Conservation (phyloP, 2,888 invertebrate genomes). For the Luffia ferchaultella region DNA sequence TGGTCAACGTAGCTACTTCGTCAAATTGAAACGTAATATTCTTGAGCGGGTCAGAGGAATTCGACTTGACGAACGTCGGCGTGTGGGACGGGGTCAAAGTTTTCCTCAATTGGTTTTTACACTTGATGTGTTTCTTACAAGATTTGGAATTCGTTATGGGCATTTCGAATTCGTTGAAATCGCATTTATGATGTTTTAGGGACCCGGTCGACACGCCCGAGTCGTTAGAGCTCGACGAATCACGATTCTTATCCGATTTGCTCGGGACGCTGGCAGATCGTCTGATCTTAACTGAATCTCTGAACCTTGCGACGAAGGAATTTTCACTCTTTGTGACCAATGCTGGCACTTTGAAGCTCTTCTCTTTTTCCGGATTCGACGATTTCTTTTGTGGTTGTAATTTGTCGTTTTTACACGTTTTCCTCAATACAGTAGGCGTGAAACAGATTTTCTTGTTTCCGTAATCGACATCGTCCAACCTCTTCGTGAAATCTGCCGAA, state of each 20-base stretch:
- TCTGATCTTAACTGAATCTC: constrained; percentile 68
- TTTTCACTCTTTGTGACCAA: constrained; percentile 39
- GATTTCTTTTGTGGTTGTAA: not conserved
- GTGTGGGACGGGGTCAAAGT: constrained; percentile 56
- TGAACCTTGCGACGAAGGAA: constrained; percentile 47
- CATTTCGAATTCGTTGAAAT: constrained; percentile 69
- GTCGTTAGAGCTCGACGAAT: constrained; percentile 76
- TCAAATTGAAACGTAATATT: constrained; percentile 72
- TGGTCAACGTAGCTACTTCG: constrained; percentile 64
- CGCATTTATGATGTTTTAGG: constrained; percentile 67
- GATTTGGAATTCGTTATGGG: constrained; percentile 58
- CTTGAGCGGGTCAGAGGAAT: constrained; percentile 69
- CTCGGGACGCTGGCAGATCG: constrained; percentile 75
- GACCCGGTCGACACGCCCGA: constrained; percentile 76
- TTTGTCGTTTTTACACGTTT: constrained; percentile 36
- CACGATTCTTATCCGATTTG: constrained; percentile 72
- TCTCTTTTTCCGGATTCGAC: not conserved
- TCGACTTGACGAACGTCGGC: constrained; percentile 67
- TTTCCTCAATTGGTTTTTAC: constrained; percentile 50
- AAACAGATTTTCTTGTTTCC: constrained; percentile 41
- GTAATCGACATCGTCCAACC: constrained; percentile 55
- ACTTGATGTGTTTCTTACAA: constrained; percentile 46
- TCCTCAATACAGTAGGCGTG: constrained; percentile 49
- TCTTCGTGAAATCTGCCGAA: constrained; percentile 70
- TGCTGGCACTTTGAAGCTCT: constrained; percentile 40